Conservation (phyloP, 2,113 vertebrate genomes). For the Psammodynastes pulverulentus region DNA sequence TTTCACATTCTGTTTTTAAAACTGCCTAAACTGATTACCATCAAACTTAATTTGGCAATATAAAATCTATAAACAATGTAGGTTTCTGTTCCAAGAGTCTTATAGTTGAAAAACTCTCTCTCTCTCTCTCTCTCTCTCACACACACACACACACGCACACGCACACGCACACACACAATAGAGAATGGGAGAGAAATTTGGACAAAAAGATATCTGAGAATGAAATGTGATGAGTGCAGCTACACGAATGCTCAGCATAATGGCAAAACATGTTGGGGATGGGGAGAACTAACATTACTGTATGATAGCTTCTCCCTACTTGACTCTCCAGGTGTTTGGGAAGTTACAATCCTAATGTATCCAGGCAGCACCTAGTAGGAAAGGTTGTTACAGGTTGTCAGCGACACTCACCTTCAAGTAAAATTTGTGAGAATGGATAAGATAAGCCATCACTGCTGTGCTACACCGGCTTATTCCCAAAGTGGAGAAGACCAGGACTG, state of each 20-base stretch:
- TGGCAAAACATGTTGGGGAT: background rate
- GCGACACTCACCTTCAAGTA: conserved; percentile 76
- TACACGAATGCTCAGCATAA: background rate
- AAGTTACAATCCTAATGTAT: background rate
- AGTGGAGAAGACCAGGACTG: conserved; percentile 76
- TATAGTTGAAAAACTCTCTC: background rate
- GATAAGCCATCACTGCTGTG: conserved; percentile 71
- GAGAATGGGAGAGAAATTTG: background rate
- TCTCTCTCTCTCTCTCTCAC: too few species aligned
- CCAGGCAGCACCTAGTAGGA: background rate
- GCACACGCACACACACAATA: background rate
- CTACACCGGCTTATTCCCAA: conserved; percentile 79
- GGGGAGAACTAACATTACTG: background rate
- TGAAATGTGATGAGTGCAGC: background rate
- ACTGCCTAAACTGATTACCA: background rate
- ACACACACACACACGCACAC: background rate
- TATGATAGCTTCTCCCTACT: background rate
- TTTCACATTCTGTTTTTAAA: background rate
- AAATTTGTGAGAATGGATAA: conserved; percentile 73
- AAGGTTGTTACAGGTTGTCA: background rate
- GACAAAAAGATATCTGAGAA: background rate
- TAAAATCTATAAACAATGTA: background rate
- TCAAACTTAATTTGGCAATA: background rate
- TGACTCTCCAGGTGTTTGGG: background rate
- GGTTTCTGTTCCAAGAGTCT: background rate